These are phyloP conservation scores for Anolis sagrei DNA, from an alignment of 2,113 vertebrate genomes.

Conservation along the genomic window DNA sequence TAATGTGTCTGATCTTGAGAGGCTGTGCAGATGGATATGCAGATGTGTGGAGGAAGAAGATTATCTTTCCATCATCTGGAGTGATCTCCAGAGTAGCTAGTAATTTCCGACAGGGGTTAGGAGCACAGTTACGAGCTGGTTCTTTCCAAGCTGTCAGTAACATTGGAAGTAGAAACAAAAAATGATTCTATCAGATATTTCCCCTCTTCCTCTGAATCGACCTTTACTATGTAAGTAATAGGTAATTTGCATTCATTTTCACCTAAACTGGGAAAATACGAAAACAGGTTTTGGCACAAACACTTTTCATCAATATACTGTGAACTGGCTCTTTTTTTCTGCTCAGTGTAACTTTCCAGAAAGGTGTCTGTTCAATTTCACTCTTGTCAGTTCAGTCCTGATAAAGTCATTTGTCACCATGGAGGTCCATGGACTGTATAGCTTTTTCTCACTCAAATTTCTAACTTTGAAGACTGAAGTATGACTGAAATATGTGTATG, in stretches of 20 bases:
- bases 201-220: conserved; percentile 1
- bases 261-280: conserved; percentile 9
- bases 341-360: background rate
- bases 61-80: conserved; percentile 64
- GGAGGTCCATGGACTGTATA: background rate
- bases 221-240: background rate
- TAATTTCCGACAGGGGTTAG: conserved; percentile 61
- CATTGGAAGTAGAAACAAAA: conserved; percentile 44
- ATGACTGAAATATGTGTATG: conserved; percentile 26
- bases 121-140: conserved; percentile 43
- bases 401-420: background rate
- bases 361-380: conserved; percentile 16
- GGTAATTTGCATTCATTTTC: background rate
- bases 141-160: conserved; percentile 19
- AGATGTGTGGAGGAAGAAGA: conserved; percentile 63
- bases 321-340: background rate
- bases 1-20: conserved; percentile 67
- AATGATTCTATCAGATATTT: background rate
- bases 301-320: background rate
- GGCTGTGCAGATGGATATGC: conserved; percentile 65
- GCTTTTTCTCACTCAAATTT: background rate
- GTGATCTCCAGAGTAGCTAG: conserved; percentile 66
- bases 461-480: background rate
- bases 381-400: background rate
- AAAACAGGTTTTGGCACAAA: conserved; percentile 2